phyloP scores from a whole-genome alignment of 1,140 invertebrate genomes.

The Chelonus insularis region DNA sequence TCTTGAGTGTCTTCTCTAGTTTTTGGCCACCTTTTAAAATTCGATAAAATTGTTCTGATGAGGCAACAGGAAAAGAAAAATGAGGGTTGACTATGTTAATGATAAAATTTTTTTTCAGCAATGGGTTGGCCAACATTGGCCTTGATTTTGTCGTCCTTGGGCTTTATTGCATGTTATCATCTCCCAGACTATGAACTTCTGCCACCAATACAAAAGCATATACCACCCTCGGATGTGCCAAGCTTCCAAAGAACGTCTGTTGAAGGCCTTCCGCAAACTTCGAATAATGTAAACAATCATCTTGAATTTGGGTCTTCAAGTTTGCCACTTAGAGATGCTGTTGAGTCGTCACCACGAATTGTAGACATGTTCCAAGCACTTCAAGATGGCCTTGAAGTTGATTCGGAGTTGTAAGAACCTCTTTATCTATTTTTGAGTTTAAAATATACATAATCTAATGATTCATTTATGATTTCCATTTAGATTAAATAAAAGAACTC shows the following conservation, averaged over 20 bases:
- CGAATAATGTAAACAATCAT: conserved; percentile 27
- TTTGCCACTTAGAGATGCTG: conserved; percentile 61
- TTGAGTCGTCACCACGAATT: conserved; percentile 59
- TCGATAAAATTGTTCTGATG: too few species aligned
- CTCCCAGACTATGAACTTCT: conserved; percentile 28
- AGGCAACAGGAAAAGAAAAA: too few species aligned
- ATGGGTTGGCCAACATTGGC: conserved; percentile 41
- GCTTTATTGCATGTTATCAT: conserved; percentile 39
- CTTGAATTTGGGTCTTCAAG: conserved; percentile 47
- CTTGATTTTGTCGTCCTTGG: conserved; percentile 37
- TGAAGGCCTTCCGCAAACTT: conserved; percentile 55
- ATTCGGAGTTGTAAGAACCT: conserved; percentile 49
- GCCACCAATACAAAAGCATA: conserved; percentile 26
- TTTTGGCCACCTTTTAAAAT: too few species aligned
- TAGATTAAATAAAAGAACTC: conserved; percentile 39
- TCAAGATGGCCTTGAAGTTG: conserved; percentile 64
- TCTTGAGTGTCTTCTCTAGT: too few species aligned
- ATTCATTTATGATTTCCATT: too few species aligned
- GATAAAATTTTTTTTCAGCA: conserved; percentile 29
- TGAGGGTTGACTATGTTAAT: too few species aligned
- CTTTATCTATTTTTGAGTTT: not conserved
- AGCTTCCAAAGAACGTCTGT: conserved; percentile 62
- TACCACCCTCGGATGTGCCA: conserved; percentile 37
- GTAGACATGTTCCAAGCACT: conserved; percentile 55
- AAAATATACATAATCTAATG: too few species aligned